phyloP scores from a whole-genome alignment of 2,113 vertebrate genomes.

The Seriola rivoliana region DNA sequence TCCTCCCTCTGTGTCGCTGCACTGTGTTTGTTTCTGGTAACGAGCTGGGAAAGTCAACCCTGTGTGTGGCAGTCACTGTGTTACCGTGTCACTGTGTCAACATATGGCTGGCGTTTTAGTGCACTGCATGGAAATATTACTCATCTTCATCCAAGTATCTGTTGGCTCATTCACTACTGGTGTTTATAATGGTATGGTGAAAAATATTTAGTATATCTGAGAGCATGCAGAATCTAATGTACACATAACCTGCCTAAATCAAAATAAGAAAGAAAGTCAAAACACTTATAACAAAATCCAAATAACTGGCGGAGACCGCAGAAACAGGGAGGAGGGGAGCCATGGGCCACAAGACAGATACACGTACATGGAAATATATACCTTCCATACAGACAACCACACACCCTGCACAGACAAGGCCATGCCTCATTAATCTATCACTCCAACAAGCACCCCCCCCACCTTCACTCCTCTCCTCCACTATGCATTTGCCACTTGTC shows the following conservation, averaged over 20 bases:
- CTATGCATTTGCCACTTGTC: constrained; percentile 58
- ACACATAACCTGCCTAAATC: not conserved
- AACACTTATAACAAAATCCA: not conserved
- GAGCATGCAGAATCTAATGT: not conserved
- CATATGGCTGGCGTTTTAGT: constrained; percentile 21
- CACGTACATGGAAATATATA: constrained; percentile 15
- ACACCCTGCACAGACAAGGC: constrained; percentile 70
- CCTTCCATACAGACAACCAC: constrained; percentile 41
- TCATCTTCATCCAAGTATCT: not conserved
- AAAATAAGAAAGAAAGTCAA: not conserved
- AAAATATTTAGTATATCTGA: not conserved
- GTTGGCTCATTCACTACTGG: not conserved
- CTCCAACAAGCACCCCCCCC: constrained; percentile 63
- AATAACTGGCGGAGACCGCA: not conserved
- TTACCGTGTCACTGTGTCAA: constrained; percentile 74
- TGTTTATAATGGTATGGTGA: not conserved
- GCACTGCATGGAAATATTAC: not conserved
- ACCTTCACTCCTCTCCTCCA: constrained; percentile 40
- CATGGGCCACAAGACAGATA: constrained; percentile 5
- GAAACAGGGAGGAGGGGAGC: not conserved
- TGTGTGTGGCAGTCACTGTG: constrained; percentile 56
- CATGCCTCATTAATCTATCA: constrained; percentile 81
- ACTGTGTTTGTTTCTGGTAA: constrained; percentile 57
- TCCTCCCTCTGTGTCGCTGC: constrained; percentile 46
- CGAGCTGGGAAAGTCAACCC: constrained; percentile 27